These are phyloP conservation scores for Choristoneura rosaceana DNA, from an alignment of 2,888 invertebrate species.

Conservation along the genomic window DNA sequence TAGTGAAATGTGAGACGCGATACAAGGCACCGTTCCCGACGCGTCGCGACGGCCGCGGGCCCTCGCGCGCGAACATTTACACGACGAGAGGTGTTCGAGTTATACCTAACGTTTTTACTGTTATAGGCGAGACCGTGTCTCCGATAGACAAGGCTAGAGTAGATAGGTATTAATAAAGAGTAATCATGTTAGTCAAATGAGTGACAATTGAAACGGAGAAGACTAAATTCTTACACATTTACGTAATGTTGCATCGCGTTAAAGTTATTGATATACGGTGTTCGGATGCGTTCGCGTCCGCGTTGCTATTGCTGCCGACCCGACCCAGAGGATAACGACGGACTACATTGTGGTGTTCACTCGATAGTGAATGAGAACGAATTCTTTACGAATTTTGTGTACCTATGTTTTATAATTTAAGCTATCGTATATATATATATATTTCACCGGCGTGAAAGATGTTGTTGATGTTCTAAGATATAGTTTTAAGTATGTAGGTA, in stretches of 20 bases:
- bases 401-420: constrained; percentile 65
- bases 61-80: constrained; percentile 46
- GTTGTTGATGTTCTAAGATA: constrained; percentile 84
- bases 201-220: constrained; percentile 84
- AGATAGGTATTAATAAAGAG: constrained; percentile 79
- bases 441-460: constrained; percentile 80
- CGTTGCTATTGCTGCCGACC: constrained; percentile 31
- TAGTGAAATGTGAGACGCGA: constrained; percentile 16
- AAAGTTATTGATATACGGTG: constrained; percentile 76
- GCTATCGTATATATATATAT: constrained; percentile 63
- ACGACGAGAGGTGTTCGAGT: constrained; percentile 63
- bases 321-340: constrained; percentile 51
- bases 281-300: constrained; percentile 59
- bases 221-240: constrained; percentile 83
- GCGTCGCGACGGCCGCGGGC: constrained; percentile 7
- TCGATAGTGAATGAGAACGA: constrained; percentile 66
- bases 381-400: constrained; percentile 73
- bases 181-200: constrained; percentile 78
- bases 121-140: constrained; percentile 79
- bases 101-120: constrained; percentile 75
- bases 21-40: constrained; percentile 6
- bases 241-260: constrained; percentile 82
- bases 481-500: constrained; percentile 77
- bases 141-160: constrained; percentile 82
- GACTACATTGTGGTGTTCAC: constrained; percentile 68